A percentile compares a stretch with the other conserved stretches of the same genome.
Conservation (phyloP, 2,888 invertebrate species). For the Drosophila paracracens region DNA sequence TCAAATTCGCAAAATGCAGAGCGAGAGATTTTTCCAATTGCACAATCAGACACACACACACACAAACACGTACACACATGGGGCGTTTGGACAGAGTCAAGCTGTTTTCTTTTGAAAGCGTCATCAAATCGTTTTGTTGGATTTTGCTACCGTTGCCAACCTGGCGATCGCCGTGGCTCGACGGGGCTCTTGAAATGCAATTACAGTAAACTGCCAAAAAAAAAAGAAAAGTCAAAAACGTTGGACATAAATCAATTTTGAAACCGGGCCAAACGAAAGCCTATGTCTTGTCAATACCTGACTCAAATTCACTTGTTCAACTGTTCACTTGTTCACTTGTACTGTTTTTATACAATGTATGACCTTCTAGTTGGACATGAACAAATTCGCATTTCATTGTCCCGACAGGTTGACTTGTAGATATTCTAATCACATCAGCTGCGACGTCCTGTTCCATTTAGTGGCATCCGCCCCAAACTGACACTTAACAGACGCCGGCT, state of each 20-base stretch:
- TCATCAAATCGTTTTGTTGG: constrained; percentile 3
- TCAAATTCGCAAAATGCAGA: constrained; percentile 27
- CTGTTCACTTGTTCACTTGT: not conserved
- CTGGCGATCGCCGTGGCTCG: constrained; percentile 22
- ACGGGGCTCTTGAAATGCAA: constrained; percentile 38
- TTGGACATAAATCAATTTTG: constrained; percentile 75
- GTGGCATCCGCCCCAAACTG: constrained; percentile 22
- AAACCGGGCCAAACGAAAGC: constrained; percentile 70
- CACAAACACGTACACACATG: not conserved
- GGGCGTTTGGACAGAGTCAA: not conserved
- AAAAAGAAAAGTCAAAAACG: constrained; percentile 36
- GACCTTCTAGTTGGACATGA: not conserved
- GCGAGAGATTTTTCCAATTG: constrained; percentile 20
- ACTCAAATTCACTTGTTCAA: constrained; percentile 5
- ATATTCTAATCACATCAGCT: constrained; percentile 41
- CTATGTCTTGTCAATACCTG: constrained; percentile 52
- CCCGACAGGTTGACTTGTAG: constrained; percentile 25
- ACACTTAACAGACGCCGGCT: constrained; percentile 51
- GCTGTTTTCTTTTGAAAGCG: not conserved
- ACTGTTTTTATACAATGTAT: not conserved
- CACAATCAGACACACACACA: not conserved
- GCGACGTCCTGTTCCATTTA: constrained; percentile 9
- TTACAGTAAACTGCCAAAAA: constrained; percentile 66
- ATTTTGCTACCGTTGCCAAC: constrained; percentile 26
- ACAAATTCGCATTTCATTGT: constrained; percentile 39